Evolutionary conservation across 2,888 invertebrate species (phyloP), one percentile per base, ranked within the genome.

Genomic region (Herminia tarsipennalis): DNA sequence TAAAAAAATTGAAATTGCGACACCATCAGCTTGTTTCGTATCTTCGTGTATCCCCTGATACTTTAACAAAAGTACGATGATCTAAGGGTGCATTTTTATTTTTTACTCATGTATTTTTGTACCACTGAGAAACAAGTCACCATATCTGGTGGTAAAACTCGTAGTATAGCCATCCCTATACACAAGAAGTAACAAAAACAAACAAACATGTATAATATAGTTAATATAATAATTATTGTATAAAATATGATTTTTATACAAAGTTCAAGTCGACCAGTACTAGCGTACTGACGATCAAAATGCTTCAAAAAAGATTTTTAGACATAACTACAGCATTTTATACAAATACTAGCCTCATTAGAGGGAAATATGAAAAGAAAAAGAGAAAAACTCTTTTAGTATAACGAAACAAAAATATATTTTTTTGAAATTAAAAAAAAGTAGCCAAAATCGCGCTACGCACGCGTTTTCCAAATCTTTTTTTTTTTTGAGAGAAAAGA

Each of bases 181-280:
- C n/a, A n/a, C 14, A 30, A 50, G 36, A 56, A 66, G 53, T 62
- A 59, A 47, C 66, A 61, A 50, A 49, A 54, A 43, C 32, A 5
- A 40, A 34, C 47, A 54, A 58, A 48, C 50, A 56, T 29, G 54
- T 56, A 61, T 45, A 67, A 58, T 63, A 66, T 63, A 62, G 56
- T 72, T 68, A 65, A 75, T 79, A 82, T 70, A 86, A 84, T 86
- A 85, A 59, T 64, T 78, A 83, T 85, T 85, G 85, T 90, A 90
- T 87, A 89, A 88, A 89, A 87, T 89, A 90, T 82, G 84, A 80
- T 73, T 73, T 44, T 83, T 87, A 89, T 81, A 90, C 89, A 89
- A 88, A 88, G 88, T 84, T 36, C 71, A 74, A 75, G 76, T 81
- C 80, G 70, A 62, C 60, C 68, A 61, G 63, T 67, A 70, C 73